A percentile compares a stretch with the other conserved stretches of the same genome.
phyloP scores from a whole-genome alignment of 37 sponge, comb jelly and placozoan species.

The Axinella damicornis region DNA sequence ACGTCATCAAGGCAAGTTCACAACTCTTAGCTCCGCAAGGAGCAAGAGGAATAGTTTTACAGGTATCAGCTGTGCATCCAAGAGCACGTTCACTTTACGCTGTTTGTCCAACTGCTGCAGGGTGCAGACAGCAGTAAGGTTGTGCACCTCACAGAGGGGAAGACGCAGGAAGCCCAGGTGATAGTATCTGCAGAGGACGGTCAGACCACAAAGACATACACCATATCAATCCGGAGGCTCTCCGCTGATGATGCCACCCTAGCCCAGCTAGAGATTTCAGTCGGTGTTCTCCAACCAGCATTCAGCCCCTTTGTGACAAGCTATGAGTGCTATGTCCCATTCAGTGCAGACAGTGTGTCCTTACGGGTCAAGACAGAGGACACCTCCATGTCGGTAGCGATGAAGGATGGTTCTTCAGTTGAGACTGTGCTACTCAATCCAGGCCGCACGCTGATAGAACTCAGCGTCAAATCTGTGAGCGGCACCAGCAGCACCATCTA shows the following conservation, averaged over 20 bases:
- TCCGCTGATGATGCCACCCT: slow-evolving; percentile 88
- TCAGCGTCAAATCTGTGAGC: slow-evolving; percentile 70
- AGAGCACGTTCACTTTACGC: too few species aligned
- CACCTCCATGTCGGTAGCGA: slow-evolving; percentile 54
- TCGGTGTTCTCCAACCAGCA: slow-evolving; percentile 71
- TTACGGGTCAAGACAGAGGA: slow-evolving; percentile 79
- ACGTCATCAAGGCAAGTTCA: slow-evolving; percentile 73
- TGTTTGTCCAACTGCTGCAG: slow-evolving; percentile 20
- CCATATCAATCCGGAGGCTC: slow-evolving; percentile 66
- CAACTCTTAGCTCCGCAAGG: too few species aligned
- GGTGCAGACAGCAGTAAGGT: slow-evolving; percentile 74
- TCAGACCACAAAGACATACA: slow-evolving; percentile 82
- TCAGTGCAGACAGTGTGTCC: slow-evolving; percentile 46
- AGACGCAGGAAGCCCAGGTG: slow-evolving; percentile 44
- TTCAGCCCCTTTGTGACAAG: slow-evolving; percentile 63
- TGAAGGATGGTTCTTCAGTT: slow-evolving; percentile 56
- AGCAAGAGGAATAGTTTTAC: too few species aligned
- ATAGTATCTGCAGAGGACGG: slow-evolving; percentile 95
- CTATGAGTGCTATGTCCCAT: slow-evolving; percentile 81
- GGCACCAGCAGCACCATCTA: slow-evolving; percentile 63
- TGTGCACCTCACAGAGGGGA: slow-evolving; percentile 81
- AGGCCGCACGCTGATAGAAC: slow-evolving; percentile 62
- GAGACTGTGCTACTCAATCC: slow-evolving; percentile 57
- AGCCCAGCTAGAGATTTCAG: slow-evolving; percentile 67
- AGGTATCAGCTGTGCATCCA: too few species aligned